phyloP scores from a whole-genome alignment of 2,797 vertebrate species.

The Siniperca obscura region DNA sequence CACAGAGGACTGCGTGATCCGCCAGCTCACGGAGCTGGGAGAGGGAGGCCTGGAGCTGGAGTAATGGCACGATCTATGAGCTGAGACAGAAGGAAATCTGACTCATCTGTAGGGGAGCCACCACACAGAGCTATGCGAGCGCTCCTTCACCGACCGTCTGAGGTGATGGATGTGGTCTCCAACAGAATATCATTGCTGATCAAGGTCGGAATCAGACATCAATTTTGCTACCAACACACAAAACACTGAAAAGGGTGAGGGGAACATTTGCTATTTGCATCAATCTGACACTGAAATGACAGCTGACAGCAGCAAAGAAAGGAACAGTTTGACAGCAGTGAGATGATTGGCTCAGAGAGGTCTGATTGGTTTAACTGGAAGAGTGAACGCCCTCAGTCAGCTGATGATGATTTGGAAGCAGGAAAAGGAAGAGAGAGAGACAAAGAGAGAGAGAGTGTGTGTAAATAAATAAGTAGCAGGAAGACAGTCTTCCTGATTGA shows the following conservation, averaged over 20 bases:
- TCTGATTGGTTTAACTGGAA: background rate
- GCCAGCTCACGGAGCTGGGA: background rate
- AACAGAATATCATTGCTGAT: too few species aligned
- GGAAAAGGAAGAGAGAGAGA: background rate
- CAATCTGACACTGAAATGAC: too few species aligned
- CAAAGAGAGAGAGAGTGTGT: too few species aligned
- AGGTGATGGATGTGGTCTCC: too few species aligned
- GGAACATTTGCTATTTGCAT: background rate
- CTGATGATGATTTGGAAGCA: background rate
- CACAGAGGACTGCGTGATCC: background rate
- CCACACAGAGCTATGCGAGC: background rate
- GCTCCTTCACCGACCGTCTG: background rate
- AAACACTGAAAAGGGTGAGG: background rate
- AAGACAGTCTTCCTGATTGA: too few species aligned
- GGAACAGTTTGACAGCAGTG: background rate
- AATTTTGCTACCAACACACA: too few species aligned
- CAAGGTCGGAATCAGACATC: too few species aligned
- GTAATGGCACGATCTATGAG: too few species aligned
- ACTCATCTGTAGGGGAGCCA: background rate
- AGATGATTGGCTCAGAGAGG: background rate
- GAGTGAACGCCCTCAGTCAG: background rate
- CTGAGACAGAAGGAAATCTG: too few species aligned
- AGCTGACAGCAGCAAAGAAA: background rate
- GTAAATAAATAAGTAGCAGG: too few species aligned
- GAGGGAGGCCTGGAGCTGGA: background rate